Evolutionary conservation across 2,888 invertebrate species (phyloP).

Genomic region (Aphodius granarius): DNA sequence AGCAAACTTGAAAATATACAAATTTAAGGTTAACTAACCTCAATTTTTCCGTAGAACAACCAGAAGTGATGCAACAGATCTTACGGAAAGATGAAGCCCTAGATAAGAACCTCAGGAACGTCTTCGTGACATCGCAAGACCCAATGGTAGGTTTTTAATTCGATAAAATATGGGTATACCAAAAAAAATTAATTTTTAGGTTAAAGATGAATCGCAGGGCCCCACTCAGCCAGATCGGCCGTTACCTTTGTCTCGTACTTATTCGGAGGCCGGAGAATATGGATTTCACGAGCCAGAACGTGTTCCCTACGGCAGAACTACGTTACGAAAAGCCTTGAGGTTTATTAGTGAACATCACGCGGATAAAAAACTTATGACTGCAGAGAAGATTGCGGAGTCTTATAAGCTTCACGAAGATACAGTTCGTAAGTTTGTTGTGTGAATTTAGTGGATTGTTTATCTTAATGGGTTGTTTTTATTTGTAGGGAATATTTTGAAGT

Average conservation of each 20-base stretch:
- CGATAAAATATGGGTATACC: background rate
- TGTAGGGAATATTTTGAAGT: conserved; percentile 60
- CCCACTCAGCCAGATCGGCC: conserved; percentile 54
- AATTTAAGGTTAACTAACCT: conserved; percentile 33
- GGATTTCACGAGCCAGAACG: conserved; percentile 69
- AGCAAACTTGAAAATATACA: conserved; percentile 18
- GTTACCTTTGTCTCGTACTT: conserved; percentile 61
- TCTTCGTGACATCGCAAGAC: conserved; percentile 73
- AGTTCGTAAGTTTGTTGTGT: conserved; percentile 55
- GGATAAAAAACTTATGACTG: conserved; percentile 62
- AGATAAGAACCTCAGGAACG: conserved; percentile 66
- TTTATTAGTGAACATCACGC: conserved; percentile 68
- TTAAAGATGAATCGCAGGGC: conserved; percentile 44
- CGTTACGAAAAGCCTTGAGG: conserved; percentile 64
- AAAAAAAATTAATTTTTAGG: conserved; percentile 38
- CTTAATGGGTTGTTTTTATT: conserved; percentile 20
- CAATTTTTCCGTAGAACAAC: too few species aligned
- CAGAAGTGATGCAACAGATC: conserved; percentile 64
- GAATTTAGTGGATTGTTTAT: conserved; percentile 11
- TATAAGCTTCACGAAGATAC: conserved; percentile 67
- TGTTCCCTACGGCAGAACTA: conserved; percentile 65
- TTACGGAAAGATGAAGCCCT: conserved; percentile 64
- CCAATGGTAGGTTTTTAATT: conserved; percentile 36
- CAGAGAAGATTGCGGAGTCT: conserved; percentile 65
- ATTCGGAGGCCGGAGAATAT: conserved; percentile 61